phyloP scores from a whole-genome alignment of 2,797 vertebrate species.

The Hydrocynus forskahlii region DNA sequence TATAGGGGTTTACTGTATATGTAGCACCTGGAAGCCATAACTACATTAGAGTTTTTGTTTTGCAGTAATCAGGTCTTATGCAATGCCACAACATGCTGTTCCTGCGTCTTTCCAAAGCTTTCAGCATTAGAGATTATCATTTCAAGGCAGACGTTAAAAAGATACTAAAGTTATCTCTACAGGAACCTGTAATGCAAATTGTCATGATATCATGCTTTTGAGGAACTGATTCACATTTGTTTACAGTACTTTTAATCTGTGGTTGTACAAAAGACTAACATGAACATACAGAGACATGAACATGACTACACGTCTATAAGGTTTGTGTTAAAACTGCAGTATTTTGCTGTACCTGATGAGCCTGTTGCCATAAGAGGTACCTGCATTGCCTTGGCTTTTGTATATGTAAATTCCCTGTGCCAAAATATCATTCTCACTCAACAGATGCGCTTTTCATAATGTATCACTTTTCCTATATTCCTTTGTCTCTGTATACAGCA shows the following conservation, averaged over 20 bases:
- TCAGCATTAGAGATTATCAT: not conserved
- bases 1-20: conserved; percentile 10
- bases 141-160: not conserved
- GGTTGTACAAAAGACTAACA: not conserved
- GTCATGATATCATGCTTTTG: not conserved
- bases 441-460: not conserved
- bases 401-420: not conserved
- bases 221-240: not conserved
- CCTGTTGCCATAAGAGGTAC: not conserved
- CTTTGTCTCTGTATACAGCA: not conserved
- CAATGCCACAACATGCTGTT: not conserved
- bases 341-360: not conserved
- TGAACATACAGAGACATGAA: not conserved
- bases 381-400: conserved; percentile 5
- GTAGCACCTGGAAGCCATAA: not conserved
- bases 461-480: not conserved
- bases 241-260: not conserved
- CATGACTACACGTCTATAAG: not conserved
- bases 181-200: not conserved
- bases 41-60: not conserved
- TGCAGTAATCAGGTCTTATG: not conserved
- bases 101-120: not conserved
- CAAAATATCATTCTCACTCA: not conserved
- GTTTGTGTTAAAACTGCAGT: conserved; percentile 7
- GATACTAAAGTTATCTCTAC: too few species aligned